Conservation (phyloP, 2,113 vertebrate genomes). For the Nannospalax galili region DNA sequence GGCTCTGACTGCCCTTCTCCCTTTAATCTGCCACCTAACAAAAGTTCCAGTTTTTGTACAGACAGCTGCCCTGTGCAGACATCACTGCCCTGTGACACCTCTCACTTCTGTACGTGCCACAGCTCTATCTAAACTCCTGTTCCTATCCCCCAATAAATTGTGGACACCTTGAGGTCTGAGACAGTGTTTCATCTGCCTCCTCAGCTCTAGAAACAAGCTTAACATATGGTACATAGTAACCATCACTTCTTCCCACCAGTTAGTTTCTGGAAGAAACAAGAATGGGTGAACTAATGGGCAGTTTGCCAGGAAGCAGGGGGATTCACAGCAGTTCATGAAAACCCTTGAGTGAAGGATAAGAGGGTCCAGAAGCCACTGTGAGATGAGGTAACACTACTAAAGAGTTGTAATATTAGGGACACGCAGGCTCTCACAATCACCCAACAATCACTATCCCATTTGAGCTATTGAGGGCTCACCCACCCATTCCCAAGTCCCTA, state of each 20-base stretch:
- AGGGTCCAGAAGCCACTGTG: not conserved
- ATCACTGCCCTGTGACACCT: not conserved
- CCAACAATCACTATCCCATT: not conserved
- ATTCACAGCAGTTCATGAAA: not conserved
- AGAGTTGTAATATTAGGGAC: not conserved
- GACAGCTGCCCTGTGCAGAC: not conserved
- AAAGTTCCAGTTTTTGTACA: not conserved
- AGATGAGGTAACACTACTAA: not conserved
- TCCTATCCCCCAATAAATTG: not conserved
- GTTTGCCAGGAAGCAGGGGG: not conserved
- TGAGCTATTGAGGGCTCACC: not conserved
- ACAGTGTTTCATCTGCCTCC: accelerated
- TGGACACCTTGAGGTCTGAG: not conserved
- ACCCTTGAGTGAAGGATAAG: not conserved
- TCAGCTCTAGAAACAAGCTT: not conserved
- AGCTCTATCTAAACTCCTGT: not conserved
- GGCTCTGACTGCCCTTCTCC: accelerated
- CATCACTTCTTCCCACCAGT: not conserved
- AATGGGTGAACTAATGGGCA: not conserved
- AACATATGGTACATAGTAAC: not conserved
- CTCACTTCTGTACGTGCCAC: not conserved
- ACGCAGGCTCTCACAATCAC: accelerated
- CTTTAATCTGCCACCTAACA: not conserved
- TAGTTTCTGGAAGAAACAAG: not conserved
- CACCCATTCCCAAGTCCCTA: not conserved